A percentile compares a stretch with the other conserved stretches of the same genome.
Conservation (phyloP, 2,888 invertebrate species). For the Atrina japonica region DNA sequence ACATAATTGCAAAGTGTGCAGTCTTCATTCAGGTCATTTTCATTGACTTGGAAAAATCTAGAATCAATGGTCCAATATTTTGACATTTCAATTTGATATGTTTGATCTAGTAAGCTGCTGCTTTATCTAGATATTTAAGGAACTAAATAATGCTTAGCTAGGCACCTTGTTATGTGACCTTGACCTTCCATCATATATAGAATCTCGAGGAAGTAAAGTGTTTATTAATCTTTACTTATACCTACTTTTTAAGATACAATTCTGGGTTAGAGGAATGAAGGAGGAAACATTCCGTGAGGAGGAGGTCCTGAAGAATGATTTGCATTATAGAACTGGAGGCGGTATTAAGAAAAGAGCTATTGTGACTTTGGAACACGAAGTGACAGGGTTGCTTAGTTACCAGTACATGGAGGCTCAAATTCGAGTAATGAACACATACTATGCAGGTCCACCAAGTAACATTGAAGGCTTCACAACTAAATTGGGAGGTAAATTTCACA, state of each 20-base stretch:
- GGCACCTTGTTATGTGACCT: too few relatives aligned
- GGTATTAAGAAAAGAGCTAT: conserved; percentile 30
- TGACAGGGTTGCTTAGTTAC: conserved; percentile 67
- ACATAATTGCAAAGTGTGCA: too few relatives aligned
- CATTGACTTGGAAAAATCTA: too few relatives aligned
- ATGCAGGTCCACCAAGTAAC: conserved; percentile 94
- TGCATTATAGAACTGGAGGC: conserved; percentile 39
- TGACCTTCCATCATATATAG: too few relatives aligned
- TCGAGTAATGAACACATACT: conserved; percentile 93
- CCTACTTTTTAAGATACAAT: conserved; percentile 89
- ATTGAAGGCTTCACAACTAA: conserved; percentile 83
- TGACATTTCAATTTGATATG: too few relatives aligned
- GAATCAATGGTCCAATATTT: too few relatives aligned
- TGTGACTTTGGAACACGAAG: conserved; percentile 28
- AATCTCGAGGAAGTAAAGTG: too few relatives aligned
- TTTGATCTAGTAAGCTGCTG: too few relatives aligned
- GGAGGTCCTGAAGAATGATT: conserved; percentile 52
- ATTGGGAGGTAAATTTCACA: conserved; percentile 70
- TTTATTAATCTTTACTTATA: too few relatives aligned
- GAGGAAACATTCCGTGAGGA: conserved; percentile 64
- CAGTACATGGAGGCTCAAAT: conserved; percentile 91
- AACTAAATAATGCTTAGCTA: too few relatives aligned
- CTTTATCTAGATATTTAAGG: too few relatives aligned
- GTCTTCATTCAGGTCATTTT: too few relatives aligned
- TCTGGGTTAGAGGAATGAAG: conserved; percentile 90